phyloP scores from a whole-genome alignment of 2,797 vertebrate genomes.

The Eutrigla gurnardus region DNA sequence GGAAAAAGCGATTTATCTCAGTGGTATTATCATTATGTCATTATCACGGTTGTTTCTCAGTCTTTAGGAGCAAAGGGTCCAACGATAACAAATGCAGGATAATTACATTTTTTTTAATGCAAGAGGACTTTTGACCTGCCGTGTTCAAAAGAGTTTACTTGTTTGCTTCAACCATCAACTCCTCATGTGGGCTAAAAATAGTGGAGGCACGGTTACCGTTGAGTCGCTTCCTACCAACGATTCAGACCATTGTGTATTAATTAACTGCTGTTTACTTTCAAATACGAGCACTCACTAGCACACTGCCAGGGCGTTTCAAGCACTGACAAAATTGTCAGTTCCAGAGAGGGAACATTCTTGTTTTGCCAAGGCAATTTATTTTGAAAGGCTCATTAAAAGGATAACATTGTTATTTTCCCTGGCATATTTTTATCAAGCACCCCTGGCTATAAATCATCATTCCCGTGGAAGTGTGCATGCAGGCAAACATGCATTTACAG shows the following conservation, averaged over 20 bases:
- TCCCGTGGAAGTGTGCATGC: neutral
- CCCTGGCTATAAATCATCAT: constrained; percentile 27
- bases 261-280: constrained; percentile 60
- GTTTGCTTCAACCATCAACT: neutral
- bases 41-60: neutral
- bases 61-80: neutral
- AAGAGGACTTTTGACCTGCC: neutral
- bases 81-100: neutral
- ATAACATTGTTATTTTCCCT: constrained; percentile 54
- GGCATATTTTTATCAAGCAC: constrained; percentile 38
- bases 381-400: constrained; percentile 56
- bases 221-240: constrained; percentile 19
- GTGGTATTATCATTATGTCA: neutral
- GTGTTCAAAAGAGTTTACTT: neutral
- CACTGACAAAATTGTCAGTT: constrained; percentile 49
- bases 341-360: constrained; percentile 34
- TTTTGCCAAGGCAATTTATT: constrained; percentile 59
- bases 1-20: neutral
- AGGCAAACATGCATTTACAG: constrained; percentile 2
- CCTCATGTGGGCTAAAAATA: constrained; percentile 1
- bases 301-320: constrained; percentile 51
- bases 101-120: neutral
- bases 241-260: constrained; percentile 54
- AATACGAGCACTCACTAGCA: constrained; percentile 35
- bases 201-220: neutral